phyloP scores from a whole-genome alignment of 2,888 invertebrate genomes.

The Trachelus iudaicus region DNA sequence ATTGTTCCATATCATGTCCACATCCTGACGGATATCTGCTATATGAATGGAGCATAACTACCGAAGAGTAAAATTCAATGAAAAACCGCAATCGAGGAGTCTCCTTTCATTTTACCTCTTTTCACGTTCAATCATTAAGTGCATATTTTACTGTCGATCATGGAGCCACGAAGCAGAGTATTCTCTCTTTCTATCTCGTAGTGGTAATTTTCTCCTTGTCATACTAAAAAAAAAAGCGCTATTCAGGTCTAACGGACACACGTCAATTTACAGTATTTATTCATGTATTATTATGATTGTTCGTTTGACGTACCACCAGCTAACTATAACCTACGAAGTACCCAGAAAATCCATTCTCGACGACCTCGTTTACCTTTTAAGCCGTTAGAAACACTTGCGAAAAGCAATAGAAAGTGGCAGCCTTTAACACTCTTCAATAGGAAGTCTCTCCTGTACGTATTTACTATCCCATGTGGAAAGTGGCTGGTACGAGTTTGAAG shows the following conservation, averaged over 20 bases:
- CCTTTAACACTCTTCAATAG: not conserved
- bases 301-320: not conserved
- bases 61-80: too few species aligned
- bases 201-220: not conserved
- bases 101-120: too few species aligned
- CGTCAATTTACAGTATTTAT: not conserved
- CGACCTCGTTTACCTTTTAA: not conserved
- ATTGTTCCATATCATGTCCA: too few species aligned
- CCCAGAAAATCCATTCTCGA: not conserved
- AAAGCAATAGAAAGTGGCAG: not conserved
- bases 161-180: not conserved
- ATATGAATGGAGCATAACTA: too few species aligned
- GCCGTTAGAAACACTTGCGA: not conserved
- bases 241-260: not conserved
- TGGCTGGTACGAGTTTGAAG: not conserved
- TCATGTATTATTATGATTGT: not conserved
- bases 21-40: too few species aligned
- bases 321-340: not conserved
- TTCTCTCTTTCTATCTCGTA: not conserved
- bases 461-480: not conserved
- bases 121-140: too few species aligned
- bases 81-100: too few species aligned
- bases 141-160: not conserved
- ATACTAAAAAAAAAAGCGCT: too few species aligned
- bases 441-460: not conserved